Conservation (phyloP, 2,888 invertebrate genomes). For the Poecilus cupreus region DNA sequence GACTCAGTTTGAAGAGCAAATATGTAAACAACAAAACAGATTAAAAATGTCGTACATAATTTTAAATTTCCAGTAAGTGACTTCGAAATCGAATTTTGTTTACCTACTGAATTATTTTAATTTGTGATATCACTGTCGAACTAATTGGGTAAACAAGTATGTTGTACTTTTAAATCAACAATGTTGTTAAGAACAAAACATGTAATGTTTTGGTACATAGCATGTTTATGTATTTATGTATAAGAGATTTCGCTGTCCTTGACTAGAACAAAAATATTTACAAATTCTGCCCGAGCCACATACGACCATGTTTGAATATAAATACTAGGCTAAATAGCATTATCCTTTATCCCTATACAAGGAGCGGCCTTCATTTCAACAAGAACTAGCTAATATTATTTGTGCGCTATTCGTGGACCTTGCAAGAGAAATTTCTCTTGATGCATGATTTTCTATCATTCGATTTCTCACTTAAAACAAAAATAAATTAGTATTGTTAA, state of each 20-base stretch:
- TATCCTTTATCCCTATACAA: neutral
- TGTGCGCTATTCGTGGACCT: neutral
- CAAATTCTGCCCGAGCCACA: neutral
- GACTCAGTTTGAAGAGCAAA: too few relatives aligned
- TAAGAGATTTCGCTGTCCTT: neutral
- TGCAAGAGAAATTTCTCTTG: neutral
- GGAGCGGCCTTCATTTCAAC: neutral
- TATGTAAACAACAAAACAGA: too few relatives aligned
- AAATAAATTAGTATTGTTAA: too few relatives aligned
- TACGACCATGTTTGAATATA: neutral
- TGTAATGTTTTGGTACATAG: too few relatives aligned
- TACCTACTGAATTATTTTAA: too few relatives aligned
- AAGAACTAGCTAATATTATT: neutral
- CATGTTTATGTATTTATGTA: neutral
- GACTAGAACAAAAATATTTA: constrained; percentile 10
- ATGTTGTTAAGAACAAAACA: too few relatives aligned
- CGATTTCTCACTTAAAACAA: too few relatives aligned
- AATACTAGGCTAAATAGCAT: neutral
- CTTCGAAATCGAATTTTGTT: too few relatives aligned
- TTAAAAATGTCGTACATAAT: too few relatives aligned
- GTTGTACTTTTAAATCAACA: neutral
- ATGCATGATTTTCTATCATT: too few relatives aligned
- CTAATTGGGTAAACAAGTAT: neutral
- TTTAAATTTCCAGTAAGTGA: too few relatives aligned
- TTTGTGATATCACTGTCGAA: too few relatives aligned